Evolutionary conservation across 2,113 vertebrate genomes (phyloP).

Genomic region (Paratilapia polleni): DNA sequence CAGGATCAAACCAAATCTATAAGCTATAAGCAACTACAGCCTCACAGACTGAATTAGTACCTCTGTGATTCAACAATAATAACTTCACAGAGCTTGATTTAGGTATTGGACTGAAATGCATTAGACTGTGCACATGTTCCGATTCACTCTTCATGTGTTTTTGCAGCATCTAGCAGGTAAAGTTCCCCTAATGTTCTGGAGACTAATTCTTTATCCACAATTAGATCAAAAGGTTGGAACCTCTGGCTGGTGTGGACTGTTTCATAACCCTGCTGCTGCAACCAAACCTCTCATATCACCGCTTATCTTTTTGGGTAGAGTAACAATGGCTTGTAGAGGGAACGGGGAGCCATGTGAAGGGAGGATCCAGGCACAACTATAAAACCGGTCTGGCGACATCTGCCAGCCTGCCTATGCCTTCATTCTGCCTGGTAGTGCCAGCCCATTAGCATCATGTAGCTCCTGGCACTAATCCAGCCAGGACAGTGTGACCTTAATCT

Average conservation of each 20-base stretch:
- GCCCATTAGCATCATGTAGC: conserved; percentile 70
- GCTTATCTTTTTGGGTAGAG: conserved; percentile 22
- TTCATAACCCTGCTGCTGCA: conserved; percentile 20
- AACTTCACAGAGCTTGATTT: neutral
- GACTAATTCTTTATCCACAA: neutral
- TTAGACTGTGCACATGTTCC: neutral
- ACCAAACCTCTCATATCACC: conserved; percentile 30
- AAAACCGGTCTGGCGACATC: conserved; percentile 46
- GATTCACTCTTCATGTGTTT: neutral
- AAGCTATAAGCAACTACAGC: no score
- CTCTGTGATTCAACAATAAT: neutral
- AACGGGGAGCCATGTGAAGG: neutral
- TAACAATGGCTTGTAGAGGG: conserved; percentile 14
- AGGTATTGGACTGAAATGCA: neutral
- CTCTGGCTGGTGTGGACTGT: conserved; percentile 1
- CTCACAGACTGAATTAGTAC: neutral
- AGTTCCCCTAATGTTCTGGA: neutral
- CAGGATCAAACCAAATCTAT: neutral
- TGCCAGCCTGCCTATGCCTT: conserved; percentile 45
- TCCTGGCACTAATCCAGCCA: conserved; percentile 64
- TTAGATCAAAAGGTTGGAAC: conserved; percentile 26
- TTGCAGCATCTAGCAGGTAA: neutral
- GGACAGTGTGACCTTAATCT: conserved; percentile 75
- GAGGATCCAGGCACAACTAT: conserved; percentile 8
- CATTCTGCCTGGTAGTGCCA: conserved; percentile 40